A percentile compares a stretch with the other conserved stretches of the same genome.
phyloP scores from a whole-genome alignment of 2,797 vertebrate genomes.

The Propithecus deckenii region DNA sequence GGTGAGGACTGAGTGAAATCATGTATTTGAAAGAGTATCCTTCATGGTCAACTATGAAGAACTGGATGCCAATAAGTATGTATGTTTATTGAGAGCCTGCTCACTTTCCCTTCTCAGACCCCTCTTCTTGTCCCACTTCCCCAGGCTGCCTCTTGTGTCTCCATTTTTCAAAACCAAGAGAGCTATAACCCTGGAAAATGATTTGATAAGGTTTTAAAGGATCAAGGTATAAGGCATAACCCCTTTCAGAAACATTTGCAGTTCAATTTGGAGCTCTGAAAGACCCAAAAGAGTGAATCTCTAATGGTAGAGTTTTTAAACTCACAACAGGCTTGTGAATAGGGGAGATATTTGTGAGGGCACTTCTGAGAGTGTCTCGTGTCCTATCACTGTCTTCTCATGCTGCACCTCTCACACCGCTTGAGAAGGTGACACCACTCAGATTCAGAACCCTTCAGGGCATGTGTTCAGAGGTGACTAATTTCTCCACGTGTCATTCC shows the following conservation, averaged over 20 bases:
- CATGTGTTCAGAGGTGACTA: constrained; percentile 5
- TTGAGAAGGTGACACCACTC: background rate
- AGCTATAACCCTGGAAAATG: background rate
- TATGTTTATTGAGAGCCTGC: background rate
- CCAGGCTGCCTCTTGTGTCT: background rate
- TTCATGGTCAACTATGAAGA: background rate
- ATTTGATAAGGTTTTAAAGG: background rate
- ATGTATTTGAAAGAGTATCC: background rate
- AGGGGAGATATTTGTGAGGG: background rate
- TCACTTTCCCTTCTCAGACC: background rate
- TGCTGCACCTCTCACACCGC: background rate
- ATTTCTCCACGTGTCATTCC: constrained; percentile 17
- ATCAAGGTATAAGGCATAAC: background rate
- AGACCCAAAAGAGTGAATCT: background rate
- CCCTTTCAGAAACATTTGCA: background rate
- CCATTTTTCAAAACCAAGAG: constrained; percentile 14
- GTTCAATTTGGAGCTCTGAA: background rate
- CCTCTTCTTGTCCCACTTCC: background rate
- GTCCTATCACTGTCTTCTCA: background rate
- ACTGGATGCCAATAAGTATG: too few relatives aligned
- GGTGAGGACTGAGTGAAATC: background rate
- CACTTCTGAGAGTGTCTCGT: background rate
- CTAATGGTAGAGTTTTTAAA: background rate
- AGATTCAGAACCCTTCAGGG: background rate
- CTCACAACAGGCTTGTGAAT: background rate